These are phyloP conservation scores for Cynopterus sphinx DNA, from an alignment of 2,797 vertebrate genomes.

Conservation along the genomic window DNA sequence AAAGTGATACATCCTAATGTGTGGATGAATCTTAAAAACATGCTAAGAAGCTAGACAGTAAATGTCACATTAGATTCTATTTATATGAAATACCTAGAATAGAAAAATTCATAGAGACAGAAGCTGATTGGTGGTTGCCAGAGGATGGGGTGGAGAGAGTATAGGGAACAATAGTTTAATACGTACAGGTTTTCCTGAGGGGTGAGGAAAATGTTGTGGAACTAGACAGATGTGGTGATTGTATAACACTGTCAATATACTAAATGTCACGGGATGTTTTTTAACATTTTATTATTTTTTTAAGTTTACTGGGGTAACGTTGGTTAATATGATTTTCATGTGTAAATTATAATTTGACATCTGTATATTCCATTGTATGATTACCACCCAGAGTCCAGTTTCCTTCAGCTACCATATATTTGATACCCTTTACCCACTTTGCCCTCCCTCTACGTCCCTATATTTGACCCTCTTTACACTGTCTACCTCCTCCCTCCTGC, in stretches of 20 bases:
- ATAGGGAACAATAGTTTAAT: not conserved
- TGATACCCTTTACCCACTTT: too few species aligned
- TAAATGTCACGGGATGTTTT: not conserved
- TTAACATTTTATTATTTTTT: too few species aligned
- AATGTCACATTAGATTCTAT: not conserved
- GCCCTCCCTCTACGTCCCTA: too few species aligned
- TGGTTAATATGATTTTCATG: too few species aligned
- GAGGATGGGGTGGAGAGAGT: not conserved
- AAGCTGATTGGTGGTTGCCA: not conserved
- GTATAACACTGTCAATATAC: not conserved
- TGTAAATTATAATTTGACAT: too few species aligned
- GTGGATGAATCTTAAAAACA: not conserved
- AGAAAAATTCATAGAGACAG: not conserved
- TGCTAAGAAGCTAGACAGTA: not conserved
- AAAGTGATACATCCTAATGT: not conserved
- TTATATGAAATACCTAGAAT: not conserved
- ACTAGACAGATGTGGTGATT: not conserved
- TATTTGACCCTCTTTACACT: too few species aligned
- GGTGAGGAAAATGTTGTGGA: not conserved
- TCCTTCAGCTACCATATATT: too few species aligned
- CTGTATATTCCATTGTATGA: too few species aligned
- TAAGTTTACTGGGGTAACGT: too few species aligned
- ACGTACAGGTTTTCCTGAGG: not conserved
- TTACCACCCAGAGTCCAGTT: too few species aligned
- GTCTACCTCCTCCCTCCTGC: too few species aligned